phyloP scores from a whole-genome alignment of 2,113 vertebrate species.

The Alaudala cheleensis region DNA sequence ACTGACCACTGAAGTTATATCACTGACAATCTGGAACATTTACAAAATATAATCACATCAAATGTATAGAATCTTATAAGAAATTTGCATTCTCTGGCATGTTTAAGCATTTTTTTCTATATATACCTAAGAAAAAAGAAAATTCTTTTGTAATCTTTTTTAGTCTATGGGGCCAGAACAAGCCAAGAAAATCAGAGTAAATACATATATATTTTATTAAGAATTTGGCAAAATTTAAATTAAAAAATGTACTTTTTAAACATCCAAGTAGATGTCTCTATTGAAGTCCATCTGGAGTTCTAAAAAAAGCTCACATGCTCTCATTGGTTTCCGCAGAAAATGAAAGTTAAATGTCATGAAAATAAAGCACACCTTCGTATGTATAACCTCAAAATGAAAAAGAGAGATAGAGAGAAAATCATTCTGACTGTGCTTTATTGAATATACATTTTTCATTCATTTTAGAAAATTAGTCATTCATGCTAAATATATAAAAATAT shows the following conservation, averaged over 20 bases:
- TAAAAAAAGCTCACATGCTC: neutral
- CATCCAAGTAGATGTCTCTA: neutral
- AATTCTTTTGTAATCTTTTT: neutral
- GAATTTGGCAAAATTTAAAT: neutral
- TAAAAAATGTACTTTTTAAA: neutral
- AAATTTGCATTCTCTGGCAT: neutral
- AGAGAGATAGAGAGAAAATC: neutral
- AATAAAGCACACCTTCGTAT: neutral
- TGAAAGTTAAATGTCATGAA: neutral
- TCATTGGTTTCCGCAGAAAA: neutral
- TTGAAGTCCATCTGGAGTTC: neutral
- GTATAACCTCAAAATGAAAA: neutral
- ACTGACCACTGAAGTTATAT: neutral
- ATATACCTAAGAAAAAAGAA: neutral
- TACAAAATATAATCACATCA: neutral
- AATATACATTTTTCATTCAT: neutral
- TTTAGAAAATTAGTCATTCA: neutral
- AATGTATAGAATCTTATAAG: neutral
- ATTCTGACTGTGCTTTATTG: neutral
- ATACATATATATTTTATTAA: neutral
- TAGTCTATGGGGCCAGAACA: neutral
- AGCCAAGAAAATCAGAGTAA: neutral
- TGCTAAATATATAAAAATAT: neutral
- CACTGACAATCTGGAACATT: neutral
- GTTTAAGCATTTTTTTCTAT: neutral